Conservation (phyloP, 1,140 invertebrate species). For the Batillaria attramentaria region DNA sequence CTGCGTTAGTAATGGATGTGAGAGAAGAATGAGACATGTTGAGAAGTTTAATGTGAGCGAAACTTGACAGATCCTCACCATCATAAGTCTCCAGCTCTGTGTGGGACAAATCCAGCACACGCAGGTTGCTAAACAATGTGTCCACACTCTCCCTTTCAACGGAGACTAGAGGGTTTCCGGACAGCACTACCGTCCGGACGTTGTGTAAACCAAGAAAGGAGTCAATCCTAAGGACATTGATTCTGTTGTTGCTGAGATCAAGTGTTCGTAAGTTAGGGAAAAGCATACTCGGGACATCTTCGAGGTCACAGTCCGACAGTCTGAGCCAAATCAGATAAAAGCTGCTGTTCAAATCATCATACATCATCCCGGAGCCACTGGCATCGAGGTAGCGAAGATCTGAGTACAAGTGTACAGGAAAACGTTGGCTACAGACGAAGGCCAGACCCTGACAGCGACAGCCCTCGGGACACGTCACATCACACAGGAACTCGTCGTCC, state of each 20-base stretch:
- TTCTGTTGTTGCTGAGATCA: conserved; percentile 1
- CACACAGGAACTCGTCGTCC: conserved; percentile 34
- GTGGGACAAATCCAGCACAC: background rate
- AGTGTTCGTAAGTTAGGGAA: background rate
- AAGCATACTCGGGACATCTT: background rate
- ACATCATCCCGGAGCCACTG: background rate
- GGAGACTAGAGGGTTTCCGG: background rate
- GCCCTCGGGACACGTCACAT: conserved; percentile 38
- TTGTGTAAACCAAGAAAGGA: background rate
- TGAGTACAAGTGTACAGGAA: background rate
- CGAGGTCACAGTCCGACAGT: background rate
- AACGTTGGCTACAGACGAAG: background rate
- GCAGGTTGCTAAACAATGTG: background rate
- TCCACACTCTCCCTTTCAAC: background rate
- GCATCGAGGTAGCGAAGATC: conserved; percentile 11
- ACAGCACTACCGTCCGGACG: background rate
- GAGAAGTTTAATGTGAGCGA: background rate
- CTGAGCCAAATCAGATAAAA: conserved; percentile 6
- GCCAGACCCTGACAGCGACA: conserved; percentile 27
- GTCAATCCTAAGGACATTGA: background rate
- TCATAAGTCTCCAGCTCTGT: background rate
- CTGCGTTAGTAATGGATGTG: background rate
- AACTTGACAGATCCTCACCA: background rate
- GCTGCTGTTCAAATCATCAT: background rate
- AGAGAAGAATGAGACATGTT: conserved; percentile 5